Conservation (phyloP, 2,888 invertebrate genomes). For the Apotomis betuletana region DNA sequence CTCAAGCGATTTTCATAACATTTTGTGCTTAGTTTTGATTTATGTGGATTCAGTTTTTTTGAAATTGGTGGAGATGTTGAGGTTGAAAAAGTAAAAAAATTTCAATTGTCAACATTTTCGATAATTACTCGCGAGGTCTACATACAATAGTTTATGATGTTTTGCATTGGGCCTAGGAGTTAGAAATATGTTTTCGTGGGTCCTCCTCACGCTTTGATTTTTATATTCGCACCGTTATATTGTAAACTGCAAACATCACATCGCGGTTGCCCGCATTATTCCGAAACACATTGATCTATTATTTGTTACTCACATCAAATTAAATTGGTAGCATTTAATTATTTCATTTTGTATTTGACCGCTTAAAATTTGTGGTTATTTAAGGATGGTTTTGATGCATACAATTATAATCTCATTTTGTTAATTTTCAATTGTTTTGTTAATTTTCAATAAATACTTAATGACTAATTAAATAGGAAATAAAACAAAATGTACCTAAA, state of each 20-base stretch:
- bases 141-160: constrained; percentile 8
- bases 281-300: neutral
- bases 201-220: neutral
- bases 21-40: no score
- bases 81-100: no score
- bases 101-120: no score
- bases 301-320: constrained; percentile 11
- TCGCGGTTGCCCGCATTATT: neutral
- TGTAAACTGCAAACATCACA: neutral
- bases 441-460: neutral
- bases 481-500: no score
- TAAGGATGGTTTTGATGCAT: constrained; percentile 2
- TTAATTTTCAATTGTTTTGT: neutral
- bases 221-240: neutral
- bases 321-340: neutral
- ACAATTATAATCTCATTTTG: constrained; percentile 10
- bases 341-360: constrained; percentile 22
- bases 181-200: no score
- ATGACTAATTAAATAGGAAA: neutral
- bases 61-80: no score
- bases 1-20: no score
- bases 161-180: no score
- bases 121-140: no score
- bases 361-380: constrained; percentile 21
- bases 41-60: no score